A percentile compares a stretch with the other conserved stretches of the same genome.
Conservation (phyloP, 64 coral and sea anemone species). For the Porites australiensis region DNA sequence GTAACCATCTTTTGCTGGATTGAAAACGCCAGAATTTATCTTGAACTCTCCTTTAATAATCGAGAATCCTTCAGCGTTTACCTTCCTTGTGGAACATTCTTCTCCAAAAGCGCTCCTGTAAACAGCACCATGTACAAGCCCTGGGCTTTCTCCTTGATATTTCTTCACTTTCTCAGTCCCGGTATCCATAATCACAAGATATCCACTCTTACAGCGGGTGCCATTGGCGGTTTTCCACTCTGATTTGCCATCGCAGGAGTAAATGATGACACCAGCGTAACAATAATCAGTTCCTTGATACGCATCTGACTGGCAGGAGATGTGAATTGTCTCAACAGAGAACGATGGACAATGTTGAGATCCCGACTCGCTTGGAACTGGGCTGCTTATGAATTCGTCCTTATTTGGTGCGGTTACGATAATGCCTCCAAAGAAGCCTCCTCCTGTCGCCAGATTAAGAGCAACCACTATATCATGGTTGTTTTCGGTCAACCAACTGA, state of each 20-base stretch:
- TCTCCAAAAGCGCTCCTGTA: slow-evolving; percentile 58
- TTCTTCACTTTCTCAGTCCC: not conserved
- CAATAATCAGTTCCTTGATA: not conserved
- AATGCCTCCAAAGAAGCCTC: too few relatives aligned
- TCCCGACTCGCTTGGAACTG: too few relatives aligned
- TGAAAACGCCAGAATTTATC: slow-evolving; percentile 20
- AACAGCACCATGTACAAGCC: slow-evolving; percentile 28
- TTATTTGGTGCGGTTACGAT: too few relatives aligned
- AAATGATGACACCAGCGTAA: too few relatives aligned
- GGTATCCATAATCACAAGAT: not conserved
- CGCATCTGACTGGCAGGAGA: not conserved
- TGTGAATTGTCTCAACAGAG: not conserved
- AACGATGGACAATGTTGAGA: not conserved
- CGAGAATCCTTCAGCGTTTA: slow-evolving; percentile 36
- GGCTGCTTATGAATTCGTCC: too few relatives aligned
- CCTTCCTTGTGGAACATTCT: not conserved
- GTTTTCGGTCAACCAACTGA: too few relatives aligned
- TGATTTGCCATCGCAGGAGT: too few relatives aligned
- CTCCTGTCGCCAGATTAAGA: too few relatives aligned
- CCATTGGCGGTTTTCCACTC: too few relatives aligned
- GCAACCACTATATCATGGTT: too few relatives aligned
- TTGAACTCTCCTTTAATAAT: slow-evolving; percentile 4
- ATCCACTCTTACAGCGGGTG: not conserved
- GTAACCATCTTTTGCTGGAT: not conserved
- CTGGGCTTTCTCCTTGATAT: not conserved